Conservation (phyloP, 2,113 vertebrate species). For the Bubo bubo region DNA sequence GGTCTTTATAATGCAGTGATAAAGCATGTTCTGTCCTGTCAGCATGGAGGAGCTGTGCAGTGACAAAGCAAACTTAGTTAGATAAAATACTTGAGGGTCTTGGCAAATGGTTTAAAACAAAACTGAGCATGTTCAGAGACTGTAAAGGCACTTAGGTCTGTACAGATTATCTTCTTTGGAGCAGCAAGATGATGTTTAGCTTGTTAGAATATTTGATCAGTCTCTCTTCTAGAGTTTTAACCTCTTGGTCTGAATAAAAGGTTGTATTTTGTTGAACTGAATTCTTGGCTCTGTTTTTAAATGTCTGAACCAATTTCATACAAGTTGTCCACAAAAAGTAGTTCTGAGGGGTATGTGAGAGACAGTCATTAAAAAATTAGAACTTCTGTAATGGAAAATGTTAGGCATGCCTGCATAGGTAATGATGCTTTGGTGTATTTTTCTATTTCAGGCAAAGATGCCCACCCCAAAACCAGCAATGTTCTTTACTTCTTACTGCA, state of each 20-base stretch:
- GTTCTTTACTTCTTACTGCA: neutral
- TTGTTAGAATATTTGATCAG: neutral
- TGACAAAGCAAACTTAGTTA: neutral
- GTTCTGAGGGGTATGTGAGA: neutral
- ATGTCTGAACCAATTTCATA: neutral
- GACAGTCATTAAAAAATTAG: neutral
- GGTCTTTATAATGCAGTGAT: neutral
- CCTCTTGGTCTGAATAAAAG: neutral
- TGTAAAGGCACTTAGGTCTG: neutral
- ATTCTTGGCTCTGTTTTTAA: neutral
- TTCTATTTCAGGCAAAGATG: conserved; percentile 5
- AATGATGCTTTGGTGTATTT: neutral
- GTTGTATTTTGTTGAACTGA: neutral
- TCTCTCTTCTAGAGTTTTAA: neutral
- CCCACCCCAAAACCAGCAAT: neutral
- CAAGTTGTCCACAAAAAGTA: neutral
- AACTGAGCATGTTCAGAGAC: neutral
- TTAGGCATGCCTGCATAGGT: neutral
- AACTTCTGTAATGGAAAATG: neutral
- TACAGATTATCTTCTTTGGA: neutral
- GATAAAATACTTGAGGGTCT: neutral
- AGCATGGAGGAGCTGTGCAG: neutral
- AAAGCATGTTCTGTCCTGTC: neutral
- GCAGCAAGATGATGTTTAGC: neutral
- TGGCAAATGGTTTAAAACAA: neutral